A percentile compares a stretch with the other conserved stretches of the same genome.
These are phyloP conservation scores for Pseudopodoces humilis DNA, from an alignment of 2,113 vertebrate species.

Conservation along the genomic window DNA sequence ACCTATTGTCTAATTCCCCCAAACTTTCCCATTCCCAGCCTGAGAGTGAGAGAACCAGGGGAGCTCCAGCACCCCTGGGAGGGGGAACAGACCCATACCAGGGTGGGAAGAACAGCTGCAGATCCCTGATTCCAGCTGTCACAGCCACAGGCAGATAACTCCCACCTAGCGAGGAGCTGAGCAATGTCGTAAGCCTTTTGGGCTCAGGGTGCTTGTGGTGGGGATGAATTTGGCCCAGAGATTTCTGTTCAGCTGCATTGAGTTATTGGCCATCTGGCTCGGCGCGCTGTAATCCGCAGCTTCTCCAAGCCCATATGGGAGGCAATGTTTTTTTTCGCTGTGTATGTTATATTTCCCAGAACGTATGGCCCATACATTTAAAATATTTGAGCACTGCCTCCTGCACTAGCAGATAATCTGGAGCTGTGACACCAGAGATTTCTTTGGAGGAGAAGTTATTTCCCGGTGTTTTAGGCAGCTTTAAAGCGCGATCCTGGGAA, in stretches of 20 bases:
- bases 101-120: not conserved
- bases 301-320: constrained; percentile 50
- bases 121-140: not conserved
- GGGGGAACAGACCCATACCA: rapidly evolving
- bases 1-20: rapidly evolving
- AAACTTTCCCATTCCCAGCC: not conserved
- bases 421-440: not conserved
- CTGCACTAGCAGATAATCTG: not conserved
- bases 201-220: not conserved
- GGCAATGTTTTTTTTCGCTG: constrained; percentile 34
- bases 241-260: constrained; percentile 43
- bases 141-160: not conserved
- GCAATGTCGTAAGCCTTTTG: not conserved
- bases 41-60: not conserved
- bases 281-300: not conserved
- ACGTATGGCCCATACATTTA: constrained; percentile 42
- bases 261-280: constrained; percentile 65
- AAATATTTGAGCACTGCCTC: constrained; percentile 23
- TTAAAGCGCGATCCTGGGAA: not conserved
- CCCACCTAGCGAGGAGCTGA: not conserved
- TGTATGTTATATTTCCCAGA: constrained; percentile 53
- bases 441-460: not conserved
- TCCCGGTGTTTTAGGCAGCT: not conserved
- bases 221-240: constrained; percentile 17
- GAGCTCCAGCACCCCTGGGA: not conserved